Conservation (phyloP, 64 coral and sea anemone genomes). For the Hydrozoanthus tunicans region DNA sequence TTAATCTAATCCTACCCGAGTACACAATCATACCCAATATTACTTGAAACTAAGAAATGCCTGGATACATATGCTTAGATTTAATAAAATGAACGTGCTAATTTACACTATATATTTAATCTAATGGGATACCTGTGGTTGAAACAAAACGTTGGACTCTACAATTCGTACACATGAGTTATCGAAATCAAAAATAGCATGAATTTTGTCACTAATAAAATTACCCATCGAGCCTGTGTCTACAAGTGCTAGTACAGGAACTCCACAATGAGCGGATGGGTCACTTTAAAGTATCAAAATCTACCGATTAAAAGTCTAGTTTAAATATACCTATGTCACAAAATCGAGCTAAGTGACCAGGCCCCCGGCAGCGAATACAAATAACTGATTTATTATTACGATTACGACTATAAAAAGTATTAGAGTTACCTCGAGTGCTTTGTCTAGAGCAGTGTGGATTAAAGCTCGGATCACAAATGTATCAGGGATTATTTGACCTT, state of each 20-base stretch:
- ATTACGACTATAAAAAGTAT: slow-evolving; percentile 11
- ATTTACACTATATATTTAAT: not conserved
- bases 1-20: not conserved
- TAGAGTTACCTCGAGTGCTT: not conserved
- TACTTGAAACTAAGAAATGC: slow-evolving; percentile 7
- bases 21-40: slow-evolving; percentile 10
- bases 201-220: slow-evolving; percentile 39
- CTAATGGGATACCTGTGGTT: not conserved
- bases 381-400: not conserved
- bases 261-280: slow-evolving; percentile 29
- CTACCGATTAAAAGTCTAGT: not conserved
- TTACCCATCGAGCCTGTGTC: slow-evolving; percentile 51
- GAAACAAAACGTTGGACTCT: not conserved
- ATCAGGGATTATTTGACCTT: not conserved
- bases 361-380: slow-evolving; percentile 1
- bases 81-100: slow-evolving; percentile 5
- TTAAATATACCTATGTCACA: not conserved
- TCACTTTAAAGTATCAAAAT: slow-evolving; percentile 15
- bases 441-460: not conserved
- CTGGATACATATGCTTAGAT: slow-evolving; percentile 2
- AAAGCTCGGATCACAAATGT: not conserved
- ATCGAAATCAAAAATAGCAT: slow-evolving; percentile 57
- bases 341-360: not conserved
- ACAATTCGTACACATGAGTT: not conserved
- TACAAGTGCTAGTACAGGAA: slow-evolving; percentile 21